Evolutionary conservation across 2,797 vertebrate species (phyloP).

Genomic region (Labeo calbasu): DNA sequence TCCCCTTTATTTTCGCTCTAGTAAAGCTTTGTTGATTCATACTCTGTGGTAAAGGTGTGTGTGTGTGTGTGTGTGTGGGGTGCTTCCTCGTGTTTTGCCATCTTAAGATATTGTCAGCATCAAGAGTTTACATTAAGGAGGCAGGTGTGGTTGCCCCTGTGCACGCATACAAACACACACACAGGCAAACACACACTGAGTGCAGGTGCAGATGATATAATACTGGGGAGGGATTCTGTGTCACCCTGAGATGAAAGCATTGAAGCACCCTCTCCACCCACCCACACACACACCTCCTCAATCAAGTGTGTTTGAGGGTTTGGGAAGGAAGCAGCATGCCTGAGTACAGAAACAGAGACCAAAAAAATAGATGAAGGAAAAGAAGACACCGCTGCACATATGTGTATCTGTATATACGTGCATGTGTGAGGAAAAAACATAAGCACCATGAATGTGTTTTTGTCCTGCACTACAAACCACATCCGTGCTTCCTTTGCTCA

Average conservation of each 20-base stretch:
- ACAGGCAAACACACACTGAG: constrained; percentile 33
- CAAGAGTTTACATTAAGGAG: constrained; percentile 32
- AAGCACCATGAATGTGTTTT: background rate
- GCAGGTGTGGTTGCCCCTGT: constrained; percentile 26
- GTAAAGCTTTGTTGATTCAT: constrained; percentile 18
- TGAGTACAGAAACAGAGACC: constrained; percentile 40
- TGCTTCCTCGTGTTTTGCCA: constrained; percentile 6
- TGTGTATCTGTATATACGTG: constrained; percentile 15
- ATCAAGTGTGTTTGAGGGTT: constrained; percentile 42
- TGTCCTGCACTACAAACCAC: constrained; percentile 33
- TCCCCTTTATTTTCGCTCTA: background rate
- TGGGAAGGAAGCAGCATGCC: constrained; percentile 43
- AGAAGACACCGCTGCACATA: constrained; percentile 23
- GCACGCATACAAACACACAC: constrained; percentile 32
- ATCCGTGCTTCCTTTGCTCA: constrained; percentile 37
- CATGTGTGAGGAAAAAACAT: constrained; percentile 11
- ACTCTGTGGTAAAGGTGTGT: constrained; percentile 6
- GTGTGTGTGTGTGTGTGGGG: background rate
- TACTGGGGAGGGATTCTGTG: constrained; percentile 54
- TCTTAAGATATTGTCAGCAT: constrained; percentile 44
- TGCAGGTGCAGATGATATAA: constrained; percentile 57
- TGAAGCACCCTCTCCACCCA: constrained; percentile 48
- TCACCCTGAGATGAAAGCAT: constrained; percentile 59
- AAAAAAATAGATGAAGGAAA: constrained; percentile 27
- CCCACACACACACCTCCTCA: constrained; percentile 44